Evolutionary conservation across 2,888 invertebrate genomes (phyloP).

Genomic region (Acronicta psi): DNA sequence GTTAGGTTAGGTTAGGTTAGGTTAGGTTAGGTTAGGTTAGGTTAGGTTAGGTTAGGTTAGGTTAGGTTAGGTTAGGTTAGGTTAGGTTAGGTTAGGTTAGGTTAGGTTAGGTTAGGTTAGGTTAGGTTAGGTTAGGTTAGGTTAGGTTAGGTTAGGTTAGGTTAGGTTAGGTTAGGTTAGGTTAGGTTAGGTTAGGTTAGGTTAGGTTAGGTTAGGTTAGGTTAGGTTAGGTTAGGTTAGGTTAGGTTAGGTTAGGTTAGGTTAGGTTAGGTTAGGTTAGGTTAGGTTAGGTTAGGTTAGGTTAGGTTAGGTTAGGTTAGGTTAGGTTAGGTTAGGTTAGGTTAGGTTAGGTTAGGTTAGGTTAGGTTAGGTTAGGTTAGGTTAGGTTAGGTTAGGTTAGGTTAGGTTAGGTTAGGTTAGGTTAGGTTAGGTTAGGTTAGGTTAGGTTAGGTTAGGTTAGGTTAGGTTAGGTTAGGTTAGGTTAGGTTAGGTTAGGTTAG

Average conservation of each 20-base stretch:
- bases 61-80: constrained; percentile 25
- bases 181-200: constrained; percentile 41
- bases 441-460: neutral
- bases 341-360: constrained; percentile 32
- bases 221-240: constrained; percentile 28
- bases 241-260: constrained; percentile 30
- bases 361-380: constrained; percentile 28
- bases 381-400: constrained; percentile 46
- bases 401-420: constrained; percentile 15
- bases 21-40: constrained; percentile 18
- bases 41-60: constrained; percentile 7
- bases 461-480: neutral
- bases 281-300: constrained; percentile 26
- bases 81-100: constrained; percentile 37
- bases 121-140: constrained; percentile 36
- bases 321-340: constrained; percentile 39
- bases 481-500: neutral
- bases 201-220: constrained; percentile 32
- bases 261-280: constrained; percentile 31
- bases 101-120: constrained; percentile 29
- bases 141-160: constrained; percentile 51
- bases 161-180: constrained; percentile 46
- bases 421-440: neutral
- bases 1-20: constrained; percentile 19
- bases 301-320: constrained; percentile 40